phyloP scores from a whole-genome alignment of 2,797 vertebrate species.

The Halcyon badia region DNA sequence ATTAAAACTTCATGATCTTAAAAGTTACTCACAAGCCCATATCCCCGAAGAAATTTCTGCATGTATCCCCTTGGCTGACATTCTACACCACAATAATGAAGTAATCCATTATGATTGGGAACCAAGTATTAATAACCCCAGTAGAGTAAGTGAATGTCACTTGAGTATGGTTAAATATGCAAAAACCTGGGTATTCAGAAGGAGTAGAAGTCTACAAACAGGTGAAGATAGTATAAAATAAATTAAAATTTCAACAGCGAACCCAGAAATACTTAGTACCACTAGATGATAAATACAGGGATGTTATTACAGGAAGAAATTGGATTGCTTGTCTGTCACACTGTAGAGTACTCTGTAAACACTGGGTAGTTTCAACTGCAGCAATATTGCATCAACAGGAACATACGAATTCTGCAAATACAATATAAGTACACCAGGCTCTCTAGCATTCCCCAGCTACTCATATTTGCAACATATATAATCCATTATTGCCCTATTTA shows the following conservation, averaged over 20 bases:
- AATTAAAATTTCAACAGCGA: neutral
- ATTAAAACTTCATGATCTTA: slow-evolving; percentile 51
- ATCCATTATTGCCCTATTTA: neutral
- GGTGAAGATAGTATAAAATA: neutral
- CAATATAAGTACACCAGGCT: neutral
- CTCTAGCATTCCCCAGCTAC: neutral
- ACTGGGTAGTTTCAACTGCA: neutral
- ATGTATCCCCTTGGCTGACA: neutral
- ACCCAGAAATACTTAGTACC: neutral
- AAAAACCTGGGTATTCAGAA: neutral
- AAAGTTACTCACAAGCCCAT: slow-evolving; percentile 44
- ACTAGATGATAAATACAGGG: neutral
- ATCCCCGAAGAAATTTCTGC: neutral
- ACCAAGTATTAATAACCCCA: neutral
- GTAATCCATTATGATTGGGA: neutral
- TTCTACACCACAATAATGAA: neutral
- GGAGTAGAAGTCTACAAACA: neutral
- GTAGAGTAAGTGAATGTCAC: neutral
- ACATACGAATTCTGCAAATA: neutral
- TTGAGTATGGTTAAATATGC: neutral
- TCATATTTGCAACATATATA: neutral
- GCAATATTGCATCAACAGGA: neutral
- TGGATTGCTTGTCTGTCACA: neutral
- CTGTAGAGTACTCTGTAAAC: neutral
- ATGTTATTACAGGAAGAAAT: neutral